phyloP scores from a whole-genome alignment of 2,797 vertebrate species.

The Epinephelus awoara region DNA sequence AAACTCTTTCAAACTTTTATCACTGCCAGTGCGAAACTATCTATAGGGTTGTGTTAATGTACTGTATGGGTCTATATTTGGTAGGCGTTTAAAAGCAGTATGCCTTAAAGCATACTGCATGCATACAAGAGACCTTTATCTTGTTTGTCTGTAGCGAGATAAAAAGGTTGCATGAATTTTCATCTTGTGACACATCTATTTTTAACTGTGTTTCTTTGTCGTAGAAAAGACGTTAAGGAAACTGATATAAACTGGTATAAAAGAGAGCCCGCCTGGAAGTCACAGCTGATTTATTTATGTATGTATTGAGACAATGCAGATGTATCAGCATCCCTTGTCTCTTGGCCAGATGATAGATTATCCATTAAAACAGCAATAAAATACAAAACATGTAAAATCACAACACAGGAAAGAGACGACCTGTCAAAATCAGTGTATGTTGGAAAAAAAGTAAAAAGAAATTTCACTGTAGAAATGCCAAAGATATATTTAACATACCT shows the following conservation, averaged over 20 bases:
- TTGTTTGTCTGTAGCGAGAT: slow-evolving; percentile 24
- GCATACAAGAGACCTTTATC: slow-evolving; percentile 19
- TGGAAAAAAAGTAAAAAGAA: too few relatives aligned
- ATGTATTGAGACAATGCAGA: too few relatives aligned
- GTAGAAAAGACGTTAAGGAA: neutral
- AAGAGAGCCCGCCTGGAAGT: neutral
- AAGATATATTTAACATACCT: too few relatives aligned
- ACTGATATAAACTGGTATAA: neutral
- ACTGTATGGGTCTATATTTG: slow-evolving; percentile 43
- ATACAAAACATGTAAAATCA: too few relatives aligned
- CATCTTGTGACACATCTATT: slow-evolving; percentile 9
- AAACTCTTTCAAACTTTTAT: slow-evolving; percentile 66
- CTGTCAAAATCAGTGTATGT: neutral
- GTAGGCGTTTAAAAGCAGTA: slow-evolving; percentile 26
- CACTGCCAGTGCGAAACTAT: slow-evolving; percentile 41
- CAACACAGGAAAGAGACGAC: too few relatives aligned
- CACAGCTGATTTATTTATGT: neutral
- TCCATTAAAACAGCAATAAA: too few relatives aligned
- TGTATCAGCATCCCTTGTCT: neutral
- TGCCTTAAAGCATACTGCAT: slow-evolving; percentile 41
- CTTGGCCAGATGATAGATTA: neutral
- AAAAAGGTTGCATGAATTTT: slow-evolving; percentile 28
- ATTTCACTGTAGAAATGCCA: too few relatives aligned
- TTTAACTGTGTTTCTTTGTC: slow-evolving; percentile 7
- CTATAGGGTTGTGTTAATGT: slow-evolving; percentile 33